Base-by-base conservation (phyloP, 1,140 invertebrate species). In the Tetragonula clypearis region DNA sequence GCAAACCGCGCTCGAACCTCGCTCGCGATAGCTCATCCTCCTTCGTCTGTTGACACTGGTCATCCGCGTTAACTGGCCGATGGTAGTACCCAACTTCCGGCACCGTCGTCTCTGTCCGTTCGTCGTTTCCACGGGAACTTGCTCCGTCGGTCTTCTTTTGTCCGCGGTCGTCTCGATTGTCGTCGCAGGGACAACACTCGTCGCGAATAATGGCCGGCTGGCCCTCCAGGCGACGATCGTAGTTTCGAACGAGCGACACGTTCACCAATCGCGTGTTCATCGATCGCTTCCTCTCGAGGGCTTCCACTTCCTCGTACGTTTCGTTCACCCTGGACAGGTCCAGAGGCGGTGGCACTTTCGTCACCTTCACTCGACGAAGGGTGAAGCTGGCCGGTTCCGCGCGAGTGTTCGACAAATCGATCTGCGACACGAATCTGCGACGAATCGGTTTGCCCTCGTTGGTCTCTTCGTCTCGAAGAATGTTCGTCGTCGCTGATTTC, bases 261-360 rank as follows among this genome's bases (percentile, higher is more conserved):
- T 91, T 90, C 4, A 90, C 90, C 19, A 30, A 30, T 30, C 30
- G 30, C 30, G 86, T 88, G 65, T 90, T 91, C 23, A 89, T 91
- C 23, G 88, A 73, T 23, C 82, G 79, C n/a, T 85, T 78, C 58
- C 87, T 85, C n/a, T 89, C 90, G 14, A 77, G 21, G 60, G 86
- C 86, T 35, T 90, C 86, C 56, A 85, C 76, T 14, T 68, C 71
- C 2, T 90, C 88, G 76, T 86, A 90, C 8, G 12, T 62, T n/a
- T 90, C 89, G 71, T 92, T 91, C 65, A 92, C 84, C 62, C 14
- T 76, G 19, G 90, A 87, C 3, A 93, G 30, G 56, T 92, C 89
- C 23, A 92, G n/a, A 0, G 92, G 90, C 0, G 86, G 88, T 78
- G 58, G 88, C 73, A 86, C 86, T 69, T 58, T 90, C 85, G 75